phyloP scores from a whole-genome alignment of 2,113 vertebrate species.

The Protobothrops mucrosquamatus region DNA sequence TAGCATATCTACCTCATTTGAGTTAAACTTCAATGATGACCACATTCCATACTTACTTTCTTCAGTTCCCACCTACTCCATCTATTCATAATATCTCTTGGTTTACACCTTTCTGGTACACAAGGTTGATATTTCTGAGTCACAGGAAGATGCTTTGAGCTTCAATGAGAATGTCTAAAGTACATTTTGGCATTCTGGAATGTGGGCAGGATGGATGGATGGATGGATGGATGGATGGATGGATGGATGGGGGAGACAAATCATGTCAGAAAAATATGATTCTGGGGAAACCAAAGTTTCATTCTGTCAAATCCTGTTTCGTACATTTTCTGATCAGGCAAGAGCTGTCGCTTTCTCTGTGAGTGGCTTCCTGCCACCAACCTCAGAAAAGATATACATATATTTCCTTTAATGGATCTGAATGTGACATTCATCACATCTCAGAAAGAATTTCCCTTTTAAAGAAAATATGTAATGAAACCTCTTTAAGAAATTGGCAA shows the following conservation, averaged over 20 bases:
- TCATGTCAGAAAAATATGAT: constrained; percentile 66
- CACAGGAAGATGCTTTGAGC: constrained; percentile 45
- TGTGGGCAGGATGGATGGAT: constrained; percentile 39
- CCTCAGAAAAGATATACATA: constrained; percentile 55
- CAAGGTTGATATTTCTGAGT: constrained; percentile 62
- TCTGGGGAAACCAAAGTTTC: constrained; percentile 67
- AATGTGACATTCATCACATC: constrained; percentile 53
- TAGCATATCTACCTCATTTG: background rate
- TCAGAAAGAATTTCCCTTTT: constrained; percentile 41
- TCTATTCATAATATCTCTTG: constrained; percentile 44
- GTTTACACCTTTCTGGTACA: constrained; percentile 61
- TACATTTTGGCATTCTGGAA: constrained; percentile 62
- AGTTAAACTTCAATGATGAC: background rate
- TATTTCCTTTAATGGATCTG: constrained; percentile 59
- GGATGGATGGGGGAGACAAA: constrained; percentile 40
- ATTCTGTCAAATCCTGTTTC: constrained; percentile 63
- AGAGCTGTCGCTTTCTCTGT: constrained; percentile 54
- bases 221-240: constrained; percentile 18
- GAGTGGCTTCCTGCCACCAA: constrained; percentile 42
- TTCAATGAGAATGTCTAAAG: constrained; percentile 59
- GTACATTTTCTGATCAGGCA: constrained; percentile 63
- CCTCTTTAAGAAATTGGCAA: constrained; percentile 52
- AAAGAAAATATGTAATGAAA: constrained; percentile 44
- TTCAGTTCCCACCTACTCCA: constrained; percentile 28
- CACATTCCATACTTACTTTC: constrained; percentile 25